Base-by-base conservation (phyloP, 2,113 vertebrate genomes). In the Grantiella picta region DNA sequence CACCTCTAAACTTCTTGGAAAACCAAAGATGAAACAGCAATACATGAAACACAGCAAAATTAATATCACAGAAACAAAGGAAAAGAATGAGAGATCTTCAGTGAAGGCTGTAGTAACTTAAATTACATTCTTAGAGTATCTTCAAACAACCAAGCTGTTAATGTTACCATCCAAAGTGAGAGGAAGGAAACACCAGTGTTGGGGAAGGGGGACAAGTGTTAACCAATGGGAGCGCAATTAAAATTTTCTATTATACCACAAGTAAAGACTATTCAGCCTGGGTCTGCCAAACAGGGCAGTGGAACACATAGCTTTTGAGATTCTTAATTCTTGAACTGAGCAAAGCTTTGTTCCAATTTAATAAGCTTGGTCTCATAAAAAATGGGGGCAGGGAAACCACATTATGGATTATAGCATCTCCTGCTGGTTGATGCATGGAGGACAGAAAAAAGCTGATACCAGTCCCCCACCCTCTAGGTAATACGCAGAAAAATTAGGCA, bases 211-310 rank as follows among this genome's bases (percentile, higher is more conserved):
- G 25, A 38, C 36, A 89, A 90, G 49, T 25, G 18, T 52, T 49
- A 81, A 82, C 35, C 2, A 5, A 65, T 22, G 50, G 68, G 10
- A 82, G 15, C 1, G 3, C 61, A 87, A 82, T 76, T 82, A 84
- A 91, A 91, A 82, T 96, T 83, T 93, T 92, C 11, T 88, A 11
- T 76, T 33, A 16, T 76, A 88, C 87, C 91, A 82, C 53, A 92
- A 91, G 76, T 70, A 95, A 89, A 89, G 94, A 92, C 96, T 97
- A 97, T 91, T 97, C 92, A 91, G 77, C 50, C 18, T 35, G 36
- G 23, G 50, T 68, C 95, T 97, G 97, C 96, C 95, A 97, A 97
- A 90, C 61, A 91, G 96, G 92, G 52, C 94, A 96, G 92, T 85
- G 77, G 97, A 96, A 93, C 88, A 92, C 60, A 88, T 10, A 59